Conservation (phyloP, 2,113 vertebrate genomes). For the Nothocercus nigrocapillus region DNA sequence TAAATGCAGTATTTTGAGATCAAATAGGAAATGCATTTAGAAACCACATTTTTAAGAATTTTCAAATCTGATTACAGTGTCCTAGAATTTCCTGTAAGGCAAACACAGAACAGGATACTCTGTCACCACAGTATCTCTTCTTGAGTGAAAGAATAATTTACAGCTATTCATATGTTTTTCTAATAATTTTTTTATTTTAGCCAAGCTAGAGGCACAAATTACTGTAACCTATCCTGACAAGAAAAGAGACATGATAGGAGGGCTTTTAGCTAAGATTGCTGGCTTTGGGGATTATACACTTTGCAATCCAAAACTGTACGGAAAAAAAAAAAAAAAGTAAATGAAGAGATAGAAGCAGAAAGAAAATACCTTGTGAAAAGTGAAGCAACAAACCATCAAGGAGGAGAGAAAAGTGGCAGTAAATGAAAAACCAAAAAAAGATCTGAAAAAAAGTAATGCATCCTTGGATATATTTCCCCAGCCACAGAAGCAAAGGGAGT, state of each 20-base stretch:
- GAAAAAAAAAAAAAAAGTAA: background rate
- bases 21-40: background rate
- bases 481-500: slow-evolving; percentile 12
- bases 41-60: background rate
- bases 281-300: background rate
- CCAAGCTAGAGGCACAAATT: background rate
- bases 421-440: slow-evolving; percentile 36
- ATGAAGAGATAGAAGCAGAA: background rate
- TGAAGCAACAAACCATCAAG: slow-evolving; percentile 34
- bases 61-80: background rate
- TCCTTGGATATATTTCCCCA: slow-evolving; percentile 37
- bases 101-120: background rate
- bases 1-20: background rate
- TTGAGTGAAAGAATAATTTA: background rate
- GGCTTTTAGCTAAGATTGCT: background rate
- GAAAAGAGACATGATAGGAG: background rate
- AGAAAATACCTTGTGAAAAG: slow-evolving; percentile 34
- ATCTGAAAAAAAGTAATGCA: slow-evolving; percentile 3
- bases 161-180: background rate
- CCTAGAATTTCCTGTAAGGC: background rate
- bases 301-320: background rate
- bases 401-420: background rate
- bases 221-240: background rate
- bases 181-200: background rate
- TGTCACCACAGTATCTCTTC: background rate